A percentile compares a stretch with the other conserved stretches of the same genome.
phyloP scores from a whole-genome alignment of 2,888 invertebrate genomes.

The Panorpa germanica region DNA sequence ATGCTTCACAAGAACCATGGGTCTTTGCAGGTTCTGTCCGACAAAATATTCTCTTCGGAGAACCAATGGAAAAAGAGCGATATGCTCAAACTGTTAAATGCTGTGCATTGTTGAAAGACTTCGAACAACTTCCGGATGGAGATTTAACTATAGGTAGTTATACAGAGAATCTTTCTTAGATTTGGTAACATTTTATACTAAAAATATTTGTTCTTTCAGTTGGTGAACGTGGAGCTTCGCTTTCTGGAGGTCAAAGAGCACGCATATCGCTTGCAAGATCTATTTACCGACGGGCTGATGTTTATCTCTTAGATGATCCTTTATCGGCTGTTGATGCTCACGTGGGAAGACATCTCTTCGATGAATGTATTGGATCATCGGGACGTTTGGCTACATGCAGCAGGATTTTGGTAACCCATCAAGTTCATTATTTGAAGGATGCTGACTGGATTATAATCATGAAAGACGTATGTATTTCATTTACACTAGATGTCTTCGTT shows the following conservation, averaged over 20 bases:
- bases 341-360: slow-evolving; percentile 48
- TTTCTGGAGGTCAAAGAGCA: slow-evolving; percentile 55
- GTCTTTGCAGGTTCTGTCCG: slow-evolving; percentile 55
- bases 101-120: slow-evolving; percentile 27
- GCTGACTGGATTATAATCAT: slow-evolving; percentile 36
- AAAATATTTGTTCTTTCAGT: no score
- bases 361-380: slow-evolving; percentile 36
- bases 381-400: slow-evolving; percentile 36
- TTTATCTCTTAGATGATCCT: slow-evolving; percentile 58
- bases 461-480: slow-evolving; percentile 28
- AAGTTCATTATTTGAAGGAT: slow-evolving; percentile 43
- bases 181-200: no score
- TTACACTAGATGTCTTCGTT: neutral
- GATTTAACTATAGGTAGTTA: slow-evolving; percentile 33
- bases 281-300: slow-evolving; percentile 34
- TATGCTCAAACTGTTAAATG: slow-evolving; percentile 24
- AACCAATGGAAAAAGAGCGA: slow-evolving; percentile 16
- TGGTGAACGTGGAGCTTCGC: slow-evolving; percentile 34
- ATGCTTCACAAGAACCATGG: slow-evolving; percentile 78
- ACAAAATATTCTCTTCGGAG: slow-evolving; percentile 76
- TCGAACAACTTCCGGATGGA: slow-evolving; percentile 30
- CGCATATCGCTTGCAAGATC: slow-evolving; percentile 26
- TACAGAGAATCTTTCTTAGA: no score
- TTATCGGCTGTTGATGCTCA: slow-evolving; percentile 54
- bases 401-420: slow-evolving; percentile 56